Conservation (phyloP, 2,888 invertebrate species). For the Augochlorella aurata region DNA sequence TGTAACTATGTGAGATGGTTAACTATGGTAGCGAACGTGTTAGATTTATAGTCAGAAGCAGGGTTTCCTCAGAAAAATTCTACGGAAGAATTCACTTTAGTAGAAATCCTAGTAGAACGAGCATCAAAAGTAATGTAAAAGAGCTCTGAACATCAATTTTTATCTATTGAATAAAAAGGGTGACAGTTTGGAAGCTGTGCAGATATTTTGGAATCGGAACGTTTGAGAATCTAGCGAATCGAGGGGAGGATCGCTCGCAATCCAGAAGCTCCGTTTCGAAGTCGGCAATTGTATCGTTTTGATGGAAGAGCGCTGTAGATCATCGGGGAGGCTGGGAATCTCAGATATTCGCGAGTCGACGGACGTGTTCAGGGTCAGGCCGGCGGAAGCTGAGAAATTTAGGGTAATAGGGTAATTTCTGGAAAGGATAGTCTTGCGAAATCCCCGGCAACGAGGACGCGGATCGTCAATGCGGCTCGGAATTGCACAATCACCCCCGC, state of each 20-base stretch:
- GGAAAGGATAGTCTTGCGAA: slow-evolving; percentile 11
- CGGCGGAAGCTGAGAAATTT: slow-evolving; percentile 8
- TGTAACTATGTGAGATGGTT: no score
- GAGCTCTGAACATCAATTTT: neutral
- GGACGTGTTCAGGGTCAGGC: slow-evolving; percentile 13
- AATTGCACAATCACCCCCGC: slow-evolving; percentile 51
- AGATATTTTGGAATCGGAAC: neutral
- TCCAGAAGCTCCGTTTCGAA: neutral
- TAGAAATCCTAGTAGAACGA: neutral
- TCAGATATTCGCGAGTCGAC: neutral
- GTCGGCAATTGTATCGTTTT: neutral
- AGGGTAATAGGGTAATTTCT: slow-evolving; percentile 14
- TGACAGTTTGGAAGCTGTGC: neutral
- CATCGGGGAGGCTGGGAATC: neutral
- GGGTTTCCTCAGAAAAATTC: no score
- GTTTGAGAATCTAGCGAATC: neutral
- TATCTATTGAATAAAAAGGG: neutral
- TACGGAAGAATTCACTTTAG: neutral
- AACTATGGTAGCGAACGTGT: no score
- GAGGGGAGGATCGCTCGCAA: neutral
- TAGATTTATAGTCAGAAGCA: neutral
- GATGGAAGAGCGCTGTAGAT: neutral
- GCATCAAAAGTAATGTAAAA: neutral
- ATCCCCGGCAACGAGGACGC: slow-evolving; percentile 33
- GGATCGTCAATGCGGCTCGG: slow-evolving; percentile 53